phyloP scores from a whole-genome alignment of 23 tunicate genomes.

The Clavelina lepadiformis region DNA sequence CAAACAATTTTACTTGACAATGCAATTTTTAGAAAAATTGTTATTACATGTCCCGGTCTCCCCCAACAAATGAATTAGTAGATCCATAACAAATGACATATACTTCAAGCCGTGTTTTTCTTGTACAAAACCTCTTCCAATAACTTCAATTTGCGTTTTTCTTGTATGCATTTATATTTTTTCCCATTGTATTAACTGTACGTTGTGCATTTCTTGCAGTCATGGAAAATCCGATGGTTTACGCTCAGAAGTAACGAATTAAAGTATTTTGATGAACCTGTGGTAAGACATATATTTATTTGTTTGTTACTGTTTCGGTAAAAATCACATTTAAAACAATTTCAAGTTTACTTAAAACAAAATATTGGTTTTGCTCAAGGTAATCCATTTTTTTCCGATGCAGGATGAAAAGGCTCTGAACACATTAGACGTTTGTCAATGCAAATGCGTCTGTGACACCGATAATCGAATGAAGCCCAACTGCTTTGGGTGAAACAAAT shows the following conservation, averaged over 20 bases:
- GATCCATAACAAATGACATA: too few species aligned
- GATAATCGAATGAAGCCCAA: slow-evolving; percentile 56
- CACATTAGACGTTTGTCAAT: slow-evolving; percentile 49
- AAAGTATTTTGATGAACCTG: slow-evolving; percentile 94
- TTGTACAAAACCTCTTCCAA: too few species aligned
- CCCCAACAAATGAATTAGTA: too few species aligned
- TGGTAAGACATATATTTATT: slow-evolving; percentile 40
- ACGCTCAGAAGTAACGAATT: slow-evolving; percentile 69
- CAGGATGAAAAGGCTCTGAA: slow-evolving; percentile 76
- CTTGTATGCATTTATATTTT: neutral
- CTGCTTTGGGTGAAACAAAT: slow-evolving; percentile 94
- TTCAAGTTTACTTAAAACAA: too few species aligned
- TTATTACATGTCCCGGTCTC: too few species aligned
- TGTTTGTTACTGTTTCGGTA: neutral
- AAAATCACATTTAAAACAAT: too few species aligned
- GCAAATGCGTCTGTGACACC: slow-evolving; percentile 39
- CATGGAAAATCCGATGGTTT: slow-evolving; percentile 96
- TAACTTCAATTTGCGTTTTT: neutral
- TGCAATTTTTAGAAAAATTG: too few species aligned
- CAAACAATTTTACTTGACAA: too few species aligned
- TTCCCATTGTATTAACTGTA: too few species aligned
- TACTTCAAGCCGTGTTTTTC: too few species aligned
- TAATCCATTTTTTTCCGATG: neutral
- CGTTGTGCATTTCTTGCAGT: slow-evolving; percentile 49
- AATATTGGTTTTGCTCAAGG: slow-evolving; percentile 2